phyloP scores from a whole-genome alignment of 2,797 vertebrate genomes.

The Enteromius anoplus region DNA sequence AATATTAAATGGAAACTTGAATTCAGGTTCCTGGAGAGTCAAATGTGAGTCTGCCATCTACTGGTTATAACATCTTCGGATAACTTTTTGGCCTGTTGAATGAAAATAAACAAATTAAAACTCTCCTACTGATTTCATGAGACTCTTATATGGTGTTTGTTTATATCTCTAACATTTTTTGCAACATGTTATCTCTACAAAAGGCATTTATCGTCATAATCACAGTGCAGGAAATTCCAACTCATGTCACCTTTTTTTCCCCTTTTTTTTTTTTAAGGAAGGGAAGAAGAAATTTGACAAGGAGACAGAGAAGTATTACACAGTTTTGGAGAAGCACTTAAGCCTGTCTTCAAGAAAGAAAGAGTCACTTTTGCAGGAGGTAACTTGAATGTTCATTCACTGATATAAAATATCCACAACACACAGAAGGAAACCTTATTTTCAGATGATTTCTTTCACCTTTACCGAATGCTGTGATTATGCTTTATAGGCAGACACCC shows the following conservation, averaged over 20 bases:
- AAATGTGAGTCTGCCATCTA: conserved; percentile 41
- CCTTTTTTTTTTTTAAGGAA: conserved; percentile 76
- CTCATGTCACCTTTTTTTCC: conserved; percentile 44
- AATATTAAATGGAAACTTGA: background rate
- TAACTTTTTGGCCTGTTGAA: conserved; percentile 29
- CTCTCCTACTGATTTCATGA: conserved; percentile 45
- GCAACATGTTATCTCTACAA: conserved; percentile 52
- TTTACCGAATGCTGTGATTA: background rate
- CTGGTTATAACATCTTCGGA: conserved; percentile 29
- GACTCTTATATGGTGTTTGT: conserved; percentile 55
- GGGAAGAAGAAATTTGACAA: conserved; percentile 99
- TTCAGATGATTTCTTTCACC: background rate
- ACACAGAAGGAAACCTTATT: background rate
- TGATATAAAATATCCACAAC: background rate
- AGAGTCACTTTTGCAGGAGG: conserved; percentile 93
- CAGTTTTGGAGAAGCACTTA: conserved; percentile 95
- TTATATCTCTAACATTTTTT: conserved; percentile 54
- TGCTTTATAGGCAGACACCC: conserved; percentile 86
- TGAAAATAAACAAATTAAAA: conserved; percentile 51
- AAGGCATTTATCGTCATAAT: conserved; percentile 59
- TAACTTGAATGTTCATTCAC: conserved; percentile 67
- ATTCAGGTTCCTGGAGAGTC: background rate
- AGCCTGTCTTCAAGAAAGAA: conserved; percentile 97
- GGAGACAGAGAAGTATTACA: conserved; percentile 97
- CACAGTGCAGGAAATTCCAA: conserved; percentile 62